Percentiles rank a stretch among this genome's conserved stretches.
phyloP scores from a whole-genome alignment of 1,140 invertebrate genomes.

The Drusus annulatus region DNA sequence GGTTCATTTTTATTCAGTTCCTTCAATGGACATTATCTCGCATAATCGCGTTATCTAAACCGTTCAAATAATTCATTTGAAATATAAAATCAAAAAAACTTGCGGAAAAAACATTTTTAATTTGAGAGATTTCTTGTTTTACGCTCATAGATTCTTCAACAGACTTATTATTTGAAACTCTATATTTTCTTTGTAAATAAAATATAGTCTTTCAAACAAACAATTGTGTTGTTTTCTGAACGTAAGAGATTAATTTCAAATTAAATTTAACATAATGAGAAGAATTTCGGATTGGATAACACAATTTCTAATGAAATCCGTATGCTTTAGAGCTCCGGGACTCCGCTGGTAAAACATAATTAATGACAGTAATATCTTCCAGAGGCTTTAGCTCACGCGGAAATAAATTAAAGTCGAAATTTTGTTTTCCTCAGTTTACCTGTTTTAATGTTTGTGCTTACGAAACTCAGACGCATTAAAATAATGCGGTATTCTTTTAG shows the following conservation, averaged over 20 bases:
- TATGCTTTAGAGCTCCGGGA: conserved; percentile 22
- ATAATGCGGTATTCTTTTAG: neutral
- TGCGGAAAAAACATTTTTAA: too few relatives aligned
- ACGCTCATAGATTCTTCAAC: too few relatives aligned
- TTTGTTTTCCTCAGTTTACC: conserved; percentile 27
- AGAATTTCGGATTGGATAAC: conserved; percentile 24
- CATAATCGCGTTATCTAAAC: too few relatives aligned
- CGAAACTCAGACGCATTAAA: conserved; percentile 1
- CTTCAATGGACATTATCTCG: too few relatives aligned
- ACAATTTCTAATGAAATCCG: conserved; percentile 25
- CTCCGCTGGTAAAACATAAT: conserved; percentile 25
- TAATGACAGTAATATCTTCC: conserved; percentile 41
- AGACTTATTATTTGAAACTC: too few relatives aligned
- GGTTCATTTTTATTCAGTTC: conserved; percentile 7
- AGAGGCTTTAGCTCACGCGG: conserved; percentile 24
- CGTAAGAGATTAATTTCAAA: neutral
- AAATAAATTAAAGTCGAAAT: conserved; percentile 39
- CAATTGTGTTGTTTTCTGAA: neutral
- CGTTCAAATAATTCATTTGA: too few relatives aligned
- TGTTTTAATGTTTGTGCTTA: conserved; percentile 38
- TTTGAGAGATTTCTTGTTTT: too few relatives aligned
- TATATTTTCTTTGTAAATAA: too few relatives aligned
- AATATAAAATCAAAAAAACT: too few relatives aligned
- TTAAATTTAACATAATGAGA: conserved; percentile 27
- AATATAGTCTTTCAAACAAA: too few relatives aligned